Evolutionary conservation across 1,140 invertebrate genomes (phyloP).

Genomic region (Oncopodura yosiiana): DNA sequence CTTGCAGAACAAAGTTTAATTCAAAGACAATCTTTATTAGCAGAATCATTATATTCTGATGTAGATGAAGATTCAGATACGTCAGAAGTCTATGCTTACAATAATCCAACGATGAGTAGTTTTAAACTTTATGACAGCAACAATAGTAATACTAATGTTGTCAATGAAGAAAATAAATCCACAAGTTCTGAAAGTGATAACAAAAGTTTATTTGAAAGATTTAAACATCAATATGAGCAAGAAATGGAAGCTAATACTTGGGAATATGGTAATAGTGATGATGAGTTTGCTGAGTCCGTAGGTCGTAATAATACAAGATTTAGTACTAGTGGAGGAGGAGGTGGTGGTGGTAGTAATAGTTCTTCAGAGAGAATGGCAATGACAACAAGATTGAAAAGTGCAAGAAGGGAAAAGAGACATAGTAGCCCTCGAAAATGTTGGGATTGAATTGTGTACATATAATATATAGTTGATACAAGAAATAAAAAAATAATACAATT

Average conservation of each 20-base stretch:
- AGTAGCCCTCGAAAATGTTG: neutral
- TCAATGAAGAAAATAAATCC: neutral
- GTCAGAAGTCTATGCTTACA: no score
- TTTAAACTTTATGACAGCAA: no score
- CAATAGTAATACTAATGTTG: no score
- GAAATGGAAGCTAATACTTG: constrained; percentile 27
- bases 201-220: constrained; percentile 31
- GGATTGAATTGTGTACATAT: no score
- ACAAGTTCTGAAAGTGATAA: neutral
- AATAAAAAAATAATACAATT: no score
- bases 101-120: no score
- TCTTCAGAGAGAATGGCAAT: neutral
- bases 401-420: neutral
- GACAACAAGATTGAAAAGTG: neutral
- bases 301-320: neutral
- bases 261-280: constrained; percentile 27
- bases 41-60: no score
- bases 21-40: no score
- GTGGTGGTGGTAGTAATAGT: neutral
- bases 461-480: no score
- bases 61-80: no score
- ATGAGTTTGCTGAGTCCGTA: constrained; percentile 15
- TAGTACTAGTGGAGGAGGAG: no score
- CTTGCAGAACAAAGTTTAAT: no score
- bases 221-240: constrained; percentile 30